Evolutionary conservation across 2,888 invertebrate genomes (phyloP).

Genomic region (Hipparchia semele): DNA sequence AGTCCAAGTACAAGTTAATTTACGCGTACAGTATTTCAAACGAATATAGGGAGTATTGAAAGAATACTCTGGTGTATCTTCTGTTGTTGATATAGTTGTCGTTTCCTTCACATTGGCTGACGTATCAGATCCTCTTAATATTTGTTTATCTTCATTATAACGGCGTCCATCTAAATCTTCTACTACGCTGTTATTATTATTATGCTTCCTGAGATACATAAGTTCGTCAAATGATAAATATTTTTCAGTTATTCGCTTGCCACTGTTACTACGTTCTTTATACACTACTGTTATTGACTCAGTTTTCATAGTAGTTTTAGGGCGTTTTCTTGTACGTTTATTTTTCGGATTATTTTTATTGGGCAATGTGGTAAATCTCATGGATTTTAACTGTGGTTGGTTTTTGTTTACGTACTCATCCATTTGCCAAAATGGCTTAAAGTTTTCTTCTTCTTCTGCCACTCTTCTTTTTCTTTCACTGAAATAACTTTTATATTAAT

Average conservation of each 20-base stretch:
- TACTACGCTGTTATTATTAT: slow-evolving; percentile 31
- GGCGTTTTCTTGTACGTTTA: slow-evolving; percentile 43
- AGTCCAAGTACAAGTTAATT: slow-evolving; percentile 76
- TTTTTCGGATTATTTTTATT: slow-evolving; percentile 45
- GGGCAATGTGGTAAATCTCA: slow-evolving; percentile 65
- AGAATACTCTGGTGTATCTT: slow-evolving; percentile 50
- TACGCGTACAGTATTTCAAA: slow-evolving; percentile 67
- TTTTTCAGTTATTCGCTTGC: slow-evolving; percentile 60
- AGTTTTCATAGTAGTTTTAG: slow-evolving; percentile 47
- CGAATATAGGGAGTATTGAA: slow-evolving; percentile 60
- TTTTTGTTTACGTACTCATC: slow-evolving; percentile 53
- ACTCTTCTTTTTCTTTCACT: slow-evolving; percentile 60
- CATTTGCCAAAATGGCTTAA: slow-evolving; percentile 68
- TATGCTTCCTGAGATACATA: slow-evolving; percentile 69
- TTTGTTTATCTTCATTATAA: slow-evolving; percentile 47
- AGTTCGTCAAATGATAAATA: slow-evolving; percentile 76
- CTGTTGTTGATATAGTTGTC: slow-evolving; percentile 20
- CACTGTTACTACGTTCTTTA: slow-evolving; percentile 42
- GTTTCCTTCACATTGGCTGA: slow-evolving; percentile 3
- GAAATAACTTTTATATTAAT: slow-evolving; percentile 48
- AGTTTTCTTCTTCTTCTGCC: slow-evolving; percentile 49
- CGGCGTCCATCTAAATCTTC: slow-evolving; percentile 30
- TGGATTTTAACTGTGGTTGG: slow-evolving; percentile 54
- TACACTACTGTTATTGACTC: slow-evolving; percentile 65
- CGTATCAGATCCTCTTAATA: slow-evolving; percentile 44